A percentile compares a stretch with the other conserved stretches of the same genome.
Conservation (phyloP, 2,888 invertebrate species). For the Helicoverpa assulta region DNA sequence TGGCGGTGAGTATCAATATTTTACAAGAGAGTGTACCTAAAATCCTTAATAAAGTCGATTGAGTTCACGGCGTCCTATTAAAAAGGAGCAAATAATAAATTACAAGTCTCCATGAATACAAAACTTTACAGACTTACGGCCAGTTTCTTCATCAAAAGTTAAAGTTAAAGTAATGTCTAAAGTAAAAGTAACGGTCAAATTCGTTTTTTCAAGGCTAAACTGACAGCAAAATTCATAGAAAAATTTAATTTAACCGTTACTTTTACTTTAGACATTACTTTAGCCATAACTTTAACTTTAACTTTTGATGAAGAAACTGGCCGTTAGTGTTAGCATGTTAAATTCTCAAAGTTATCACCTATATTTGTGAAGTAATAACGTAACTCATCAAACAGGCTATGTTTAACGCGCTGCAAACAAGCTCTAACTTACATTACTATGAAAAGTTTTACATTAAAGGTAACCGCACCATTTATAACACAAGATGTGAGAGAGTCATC, state of each 20-base stretch:
- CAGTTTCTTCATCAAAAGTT: too few relatives aligned
- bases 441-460: slow-evolving; percentile 16
- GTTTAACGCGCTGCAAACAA: slow-evolving; percentile 26
- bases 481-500: neutral
- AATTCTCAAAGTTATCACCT: neutral
- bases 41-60: neutral
- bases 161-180: too few relatives aligned
- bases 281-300: too few relatives aligned
- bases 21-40: neutral
- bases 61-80: neutral
- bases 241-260: too few relatives aligned
- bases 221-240: too few relatives aligned
- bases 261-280: too few relatives aligned
- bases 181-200: too few relatives aligned
- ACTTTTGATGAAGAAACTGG: too few relatives aligned
- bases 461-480: slow-evolving; percentile 6
- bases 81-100: neutral
- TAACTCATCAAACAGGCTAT: slow-evolving; percentile 27
- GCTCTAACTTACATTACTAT: slow-evolving; percentile 7
- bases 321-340: neutral
- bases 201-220: too few relatives aligned
- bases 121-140: neutral
- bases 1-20: neutral
- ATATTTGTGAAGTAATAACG: slow-evolving; percentile 23
- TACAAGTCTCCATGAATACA: neutral